Evolutionary conservation across 2,113 vertebrate genomes (phyloP), one percentile per base, ranked within the genome.

Genomic region (Erinaceus europaeus): DNA sequence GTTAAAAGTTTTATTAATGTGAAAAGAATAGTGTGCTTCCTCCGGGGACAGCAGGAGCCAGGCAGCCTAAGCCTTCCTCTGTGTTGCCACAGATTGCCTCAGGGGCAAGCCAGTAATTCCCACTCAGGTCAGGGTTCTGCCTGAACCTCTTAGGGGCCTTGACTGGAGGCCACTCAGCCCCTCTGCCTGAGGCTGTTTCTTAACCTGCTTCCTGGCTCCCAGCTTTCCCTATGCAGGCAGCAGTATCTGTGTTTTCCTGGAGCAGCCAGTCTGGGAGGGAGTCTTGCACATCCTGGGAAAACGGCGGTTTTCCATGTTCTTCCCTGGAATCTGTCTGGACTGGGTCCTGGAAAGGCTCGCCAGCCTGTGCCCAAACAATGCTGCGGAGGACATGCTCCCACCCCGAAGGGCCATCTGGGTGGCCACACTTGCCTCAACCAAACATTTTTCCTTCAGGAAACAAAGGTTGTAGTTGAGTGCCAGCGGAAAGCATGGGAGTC

Each of bases 1-100:
- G 94, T 96, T 97, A 96, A 95, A 96, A 97, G 94, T 94, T 94
- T 96, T 97, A 96, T 96, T 97, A 95, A 97, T 96, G 95, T 95
- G 95, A 95, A 93, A 89, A 83, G 93, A 95, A 94, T 36, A 17
- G 95, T 84, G 90, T 95, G 92, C 90, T 97, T 97, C 97, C 97
- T 98, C 96, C 94, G 94, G n/a, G 95, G 96, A 94, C 95, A 94
- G 95, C 94, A 93, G 90, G 96, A 97, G 96, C 96, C 96, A 95
- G 97, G 97, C 97, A 80, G 95, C 88, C 90, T 95, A 94, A 92
- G 83, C 92, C 95, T 95, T 93, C 88, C 89, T 68, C 91, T 94
- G 91, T 88, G 93, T 61, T 9, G 7, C 48, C 55, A 12, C 8
- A 1, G 32, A 64, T 18, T 32, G 55, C n/a, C 5, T 55, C 42